Base-by-base conservation (phyloP, 2,888 invertebrate species). In the Tetramorium bicarinatum region DNA sequence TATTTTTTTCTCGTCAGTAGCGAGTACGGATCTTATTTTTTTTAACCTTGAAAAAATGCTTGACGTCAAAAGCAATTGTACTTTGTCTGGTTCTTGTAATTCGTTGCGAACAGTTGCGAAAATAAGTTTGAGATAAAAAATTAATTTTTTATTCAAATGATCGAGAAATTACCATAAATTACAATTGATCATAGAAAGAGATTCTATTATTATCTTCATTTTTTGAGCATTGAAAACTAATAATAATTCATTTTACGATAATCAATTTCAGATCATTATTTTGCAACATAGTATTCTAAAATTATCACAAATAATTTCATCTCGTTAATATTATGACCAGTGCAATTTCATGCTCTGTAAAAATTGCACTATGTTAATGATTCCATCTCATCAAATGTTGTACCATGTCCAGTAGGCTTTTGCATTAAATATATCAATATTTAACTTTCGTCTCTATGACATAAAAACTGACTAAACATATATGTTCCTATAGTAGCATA, bases 371-470 rank as follows among this genome's bases (percentile, higher is more conserved):
- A 3, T 21, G 3, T 56, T 41, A 72, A 18, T 38, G 9, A 71
- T 25, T 41, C 21, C 8, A 9, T 38, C 9, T 54, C 18, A 21
- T 69, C 4, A 56, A 54, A 52, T 54, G 21, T 54, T 38, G 18
- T 18, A 25, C 13, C 49, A 49, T 13, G 3, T n/a, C 41, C 11
- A 41, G 9, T 9, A 7, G 34, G 38, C 11, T 34, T 72, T 80
- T 18, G 21, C 13, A 38, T 61, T 59, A 59, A 47, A 59, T n/a
- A 18, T 29, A 34, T 69, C 47, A 71, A 69, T 62, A 69, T 69
- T 77, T 79, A 21, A 79, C 2, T 59, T 69, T 44, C 41, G n/a
- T 44, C 29, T 79, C 21, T 59, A 47, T 3, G 47, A 25, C 8
- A n/a, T 66, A 67, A 61, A 47, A 47, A 44, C 21, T n/a, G 9